A percentile compares a stretch with the other conserved stretches of the same genome.
Conservation (phyloP, 2,888 invertebrate species). For the Tetranychus truncatus region DNA sequence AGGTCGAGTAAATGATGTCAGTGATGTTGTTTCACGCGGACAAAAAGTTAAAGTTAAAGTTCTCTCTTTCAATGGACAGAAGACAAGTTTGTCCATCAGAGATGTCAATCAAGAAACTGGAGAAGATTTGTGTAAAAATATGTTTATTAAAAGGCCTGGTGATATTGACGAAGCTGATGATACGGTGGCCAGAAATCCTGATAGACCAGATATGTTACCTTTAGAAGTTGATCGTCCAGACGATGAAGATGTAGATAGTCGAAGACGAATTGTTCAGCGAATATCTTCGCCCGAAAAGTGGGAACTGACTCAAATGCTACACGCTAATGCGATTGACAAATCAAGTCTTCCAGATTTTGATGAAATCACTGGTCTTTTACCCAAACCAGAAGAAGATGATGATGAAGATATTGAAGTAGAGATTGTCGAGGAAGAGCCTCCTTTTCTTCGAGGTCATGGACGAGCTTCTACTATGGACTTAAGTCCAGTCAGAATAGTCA, state of each 20-base stretch:
- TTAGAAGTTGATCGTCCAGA: slow-evolving; percentile 26
- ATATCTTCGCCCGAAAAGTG: slow-evolving; percentile 28
- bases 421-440: slow-evolving; percentile 92
- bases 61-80: slow-evolving; percentile 63
- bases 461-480: slow-evolving; percentile 64
- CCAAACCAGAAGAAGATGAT: slow-evolving; percentile 43
- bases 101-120: slow-evolving; percentile 92
- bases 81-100: slow-evolving; percentile 87
- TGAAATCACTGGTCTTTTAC: slow-evolving; percentile 76
- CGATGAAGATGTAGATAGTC: slow-evolving; percentile 52
- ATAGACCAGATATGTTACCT: slow-evolving; percentile 51
- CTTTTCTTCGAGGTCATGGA: slow-evolving; percentile 66
- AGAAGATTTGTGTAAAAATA: slow-evolving; percentile 61
- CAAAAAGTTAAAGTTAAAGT: slow-evolving; percentile 69
- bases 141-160: slow-evolving; percentile 34
- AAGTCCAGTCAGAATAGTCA: slow-evolving; percentile 80
- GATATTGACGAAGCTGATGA: slow-evolving; percentile 40
- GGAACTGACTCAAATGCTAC: slow-evolving; percentile 50
- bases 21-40: slow-evolving; percentile 75
- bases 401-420: slow-evolving; percentile 97
- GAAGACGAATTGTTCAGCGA: slow-evolving; percentile 55
- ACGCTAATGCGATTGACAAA: slow-evolving; percentile 73
- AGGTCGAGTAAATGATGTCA: slow-evolving; percentile 78
- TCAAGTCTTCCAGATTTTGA: slow-evolving; percentile 93
- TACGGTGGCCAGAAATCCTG: slow-evolving; percentile 63